phyloP scores from a whole-genome alignment of 2,888 invertebrate species.

The Synanthedon formicaeformis region DNA sequence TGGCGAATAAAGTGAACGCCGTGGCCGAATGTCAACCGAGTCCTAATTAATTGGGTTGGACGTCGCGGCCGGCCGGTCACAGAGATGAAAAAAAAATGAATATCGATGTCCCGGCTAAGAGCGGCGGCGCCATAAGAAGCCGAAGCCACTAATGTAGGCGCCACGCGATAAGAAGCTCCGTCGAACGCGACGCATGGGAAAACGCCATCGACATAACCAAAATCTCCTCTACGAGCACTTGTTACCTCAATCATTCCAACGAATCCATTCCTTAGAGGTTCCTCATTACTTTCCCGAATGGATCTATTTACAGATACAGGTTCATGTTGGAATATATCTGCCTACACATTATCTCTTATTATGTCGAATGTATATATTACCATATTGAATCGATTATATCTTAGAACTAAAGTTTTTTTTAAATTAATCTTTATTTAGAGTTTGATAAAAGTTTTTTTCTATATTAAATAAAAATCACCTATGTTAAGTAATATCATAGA shows the following conservation, averaged over 20 bases:
- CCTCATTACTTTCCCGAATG: slow-evolving; percentile 1
- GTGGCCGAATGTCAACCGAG: slow-evolving; percentile 12
- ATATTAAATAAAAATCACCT: too few species aligned
- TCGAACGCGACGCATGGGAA: slow-evolving; percentile 30
- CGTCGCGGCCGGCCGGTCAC: slow-evolving; percentile 12
- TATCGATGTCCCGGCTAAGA: slow-evolving; percentile 50
- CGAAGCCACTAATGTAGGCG: slow-evolving; percentile 30
- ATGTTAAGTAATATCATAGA: too few species aligned
- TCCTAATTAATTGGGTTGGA: slow-evolving; percentile 60
- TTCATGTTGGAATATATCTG: slow-evolving; percentile 9
- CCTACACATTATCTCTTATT: slow-evolving; percentile 8
- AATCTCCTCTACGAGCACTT: slow-evolving; percentile 2
- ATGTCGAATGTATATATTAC: too few species aligned
- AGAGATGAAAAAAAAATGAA: slow-evolving; percentile 39
- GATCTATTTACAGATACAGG: slow-evolving; percentile 9
- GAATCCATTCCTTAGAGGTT: slow-evolving; percentile 4
- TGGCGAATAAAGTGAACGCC: not conserved
- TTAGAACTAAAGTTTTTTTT: too few species aligned
- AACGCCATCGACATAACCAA: slow-evolving; percentile 18
- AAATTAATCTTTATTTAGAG: too few species aligned
- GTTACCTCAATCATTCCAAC: slow-evolving; percentile 20
- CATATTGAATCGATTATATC: too few species aligned
- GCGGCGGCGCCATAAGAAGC: slow-evolving; percentile 43
- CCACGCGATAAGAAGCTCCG: slow-evolving; percentile 32
- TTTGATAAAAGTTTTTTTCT: too few species aligned